Conservation (phyloP, 2,797 vertebrate species). For the Graptemys geographica region DNA sequence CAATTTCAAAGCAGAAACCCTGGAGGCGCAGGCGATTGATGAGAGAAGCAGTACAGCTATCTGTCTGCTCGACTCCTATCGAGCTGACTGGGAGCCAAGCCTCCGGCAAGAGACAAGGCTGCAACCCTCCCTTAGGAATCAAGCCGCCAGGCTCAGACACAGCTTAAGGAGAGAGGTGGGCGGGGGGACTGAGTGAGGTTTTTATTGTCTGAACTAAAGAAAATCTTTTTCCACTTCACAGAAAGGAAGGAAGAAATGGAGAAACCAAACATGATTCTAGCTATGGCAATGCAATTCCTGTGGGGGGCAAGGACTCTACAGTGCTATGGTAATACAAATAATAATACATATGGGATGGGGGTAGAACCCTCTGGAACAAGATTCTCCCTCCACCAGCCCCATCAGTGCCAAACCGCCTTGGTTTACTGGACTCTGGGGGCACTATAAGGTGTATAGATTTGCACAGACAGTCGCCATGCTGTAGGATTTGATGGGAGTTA, state of each 20-base stretch:
- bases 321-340: neutral
- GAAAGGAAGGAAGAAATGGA: neutral
- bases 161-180: neutral
- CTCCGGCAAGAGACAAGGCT: neutral
- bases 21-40: neutral
- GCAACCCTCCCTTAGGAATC: neutral
- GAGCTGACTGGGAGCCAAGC: neutral
- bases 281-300: neutral
- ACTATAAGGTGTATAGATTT: neutral
- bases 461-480: neutral
- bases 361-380: neutral
- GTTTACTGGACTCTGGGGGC: neutral
- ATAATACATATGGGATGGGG: fast-evolving
- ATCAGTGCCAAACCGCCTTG: neutral
- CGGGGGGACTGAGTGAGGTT: neutral
- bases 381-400: neutral
- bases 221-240: neutral
- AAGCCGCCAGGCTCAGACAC: neutral
- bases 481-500: neutral
- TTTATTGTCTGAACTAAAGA: neutral
- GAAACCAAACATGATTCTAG: neutral
- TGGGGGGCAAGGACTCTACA: neutral
- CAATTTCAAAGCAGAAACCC: neutral
- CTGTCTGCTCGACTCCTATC: neutral
- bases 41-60: neutral